These are phyloP conservation scores for Phainopepla nitens DNA, from an alignment of 2,113 vertebrate species.

Conservation along the genomic window DNA sequence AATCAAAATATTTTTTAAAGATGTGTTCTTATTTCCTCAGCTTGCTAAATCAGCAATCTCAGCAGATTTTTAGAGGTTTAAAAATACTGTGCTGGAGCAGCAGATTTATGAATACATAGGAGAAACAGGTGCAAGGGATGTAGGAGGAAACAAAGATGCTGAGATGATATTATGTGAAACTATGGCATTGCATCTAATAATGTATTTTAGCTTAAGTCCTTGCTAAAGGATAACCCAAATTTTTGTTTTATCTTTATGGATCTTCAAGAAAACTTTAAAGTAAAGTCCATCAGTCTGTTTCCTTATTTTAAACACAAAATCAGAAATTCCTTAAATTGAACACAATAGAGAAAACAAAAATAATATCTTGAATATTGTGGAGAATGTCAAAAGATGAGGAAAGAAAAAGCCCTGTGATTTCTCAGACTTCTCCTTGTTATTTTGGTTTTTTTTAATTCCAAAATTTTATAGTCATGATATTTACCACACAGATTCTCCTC, in stretches of 20 bases:
- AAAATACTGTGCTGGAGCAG: neutral
- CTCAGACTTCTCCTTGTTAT: neutral
- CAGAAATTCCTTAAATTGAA: neutral
- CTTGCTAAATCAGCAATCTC: neutral
- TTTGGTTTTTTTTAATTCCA: neutral
- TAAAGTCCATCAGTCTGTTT: neutral
- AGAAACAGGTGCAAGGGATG: slow-evolving; percentile 16
- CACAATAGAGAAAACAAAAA: neutral
- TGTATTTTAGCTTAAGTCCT: neutral
- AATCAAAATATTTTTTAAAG: neutral
- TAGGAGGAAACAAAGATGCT: slow-evolving; percentile 8
- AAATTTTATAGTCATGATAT: neutral
- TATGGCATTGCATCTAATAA: neutral
- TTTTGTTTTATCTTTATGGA: neutral
- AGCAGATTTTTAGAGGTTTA: slow-evolving; percentile 20
- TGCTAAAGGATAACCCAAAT: neutral
- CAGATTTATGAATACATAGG: slow-evolving; percentile 6
- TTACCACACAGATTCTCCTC: neutral
- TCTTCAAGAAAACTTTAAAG: neutral
- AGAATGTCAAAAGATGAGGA: neutral
- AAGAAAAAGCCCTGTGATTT: neutral
- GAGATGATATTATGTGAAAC: neutral
- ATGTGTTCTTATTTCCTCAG: neutral
- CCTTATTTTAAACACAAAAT: neutral
- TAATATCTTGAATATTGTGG: neutral